phyloP scores from a whole-genome alignment of 2,113 vertebrate species.

The Corapipo altera region DNA sequence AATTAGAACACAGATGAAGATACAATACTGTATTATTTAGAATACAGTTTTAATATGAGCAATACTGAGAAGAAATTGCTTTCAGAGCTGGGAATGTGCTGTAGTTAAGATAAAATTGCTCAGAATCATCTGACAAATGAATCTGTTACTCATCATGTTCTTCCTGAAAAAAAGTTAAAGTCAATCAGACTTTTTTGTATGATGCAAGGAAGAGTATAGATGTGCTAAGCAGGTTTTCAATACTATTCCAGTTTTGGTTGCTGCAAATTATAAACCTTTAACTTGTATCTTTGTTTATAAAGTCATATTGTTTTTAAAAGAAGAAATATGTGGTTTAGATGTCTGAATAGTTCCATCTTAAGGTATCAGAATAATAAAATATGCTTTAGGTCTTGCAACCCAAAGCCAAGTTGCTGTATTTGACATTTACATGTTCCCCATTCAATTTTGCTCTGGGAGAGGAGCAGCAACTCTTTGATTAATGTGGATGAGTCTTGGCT shows the following conservation, averaged over 20 bases:
- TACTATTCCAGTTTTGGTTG: neutral
- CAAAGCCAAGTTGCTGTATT: neutral
- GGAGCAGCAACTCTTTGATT: neutral
- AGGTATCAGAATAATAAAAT: neutral
- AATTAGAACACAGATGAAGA: constrained; percentile 15
- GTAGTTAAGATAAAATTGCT: constrained; percentile 22
- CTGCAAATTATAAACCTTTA: neutral
- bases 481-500: neutral
- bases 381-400: neutral
- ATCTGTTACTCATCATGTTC: constrained; percentile 22
- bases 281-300: neutral
- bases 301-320: neutral
- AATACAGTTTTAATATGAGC: neutral
- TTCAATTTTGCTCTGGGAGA: neutral
- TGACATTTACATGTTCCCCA: neutral
- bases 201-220: neutral
- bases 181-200: neutral
- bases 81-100: constrained; percentile 25
- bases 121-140: neutral
- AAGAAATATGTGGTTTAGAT: neutral
- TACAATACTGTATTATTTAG: neutral
- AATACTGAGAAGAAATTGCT: neutral
- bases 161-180: neutral
- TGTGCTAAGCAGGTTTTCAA: neutral
- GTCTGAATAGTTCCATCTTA: neutral